Conservation (phyloP, 2,113 vertebrate genomes). For the Polypterus senegalus region DNA sequence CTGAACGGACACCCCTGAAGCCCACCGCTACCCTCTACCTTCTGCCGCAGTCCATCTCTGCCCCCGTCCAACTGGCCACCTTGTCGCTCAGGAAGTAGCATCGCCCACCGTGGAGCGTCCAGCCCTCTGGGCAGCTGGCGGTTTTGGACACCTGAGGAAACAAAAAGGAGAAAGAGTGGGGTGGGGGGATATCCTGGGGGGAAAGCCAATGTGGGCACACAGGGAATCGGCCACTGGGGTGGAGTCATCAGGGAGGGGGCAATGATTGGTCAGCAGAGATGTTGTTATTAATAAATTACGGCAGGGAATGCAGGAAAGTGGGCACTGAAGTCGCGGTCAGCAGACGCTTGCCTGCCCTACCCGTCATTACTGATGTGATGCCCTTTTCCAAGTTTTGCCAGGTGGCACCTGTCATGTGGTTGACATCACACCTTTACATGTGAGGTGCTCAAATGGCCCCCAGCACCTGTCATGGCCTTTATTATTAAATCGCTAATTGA, state of each 20-base stretch:
- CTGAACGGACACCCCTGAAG: too few species aligned
- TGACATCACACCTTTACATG: neutral
- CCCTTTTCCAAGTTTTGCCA: too few species aligned
- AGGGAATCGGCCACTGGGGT: neutral
- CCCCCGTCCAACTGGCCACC: conserved; percentile 39
- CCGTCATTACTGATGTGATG: too few species aligned
- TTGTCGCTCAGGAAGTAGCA: conserved; percentile 35
- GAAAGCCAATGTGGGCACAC: conserved; percentile 11
- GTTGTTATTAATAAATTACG: neutral
- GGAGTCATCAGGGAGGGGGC: neutral
- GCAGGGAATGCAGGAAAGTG: neutral
- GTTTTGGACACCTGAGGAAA: conserved; percentile 17
- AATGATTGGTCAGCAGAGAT: neutral
- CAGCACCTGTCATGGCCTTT: neutral
- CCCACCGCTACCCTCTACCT: conserved; percentile 24
- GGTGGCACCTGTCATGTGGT: neutral
- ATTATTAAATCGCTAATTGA: neutral
- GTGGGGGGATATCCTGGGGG: neutral
- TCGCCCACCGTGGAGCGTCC: conserved; percentile 35
- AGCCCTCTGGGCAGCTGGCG: conserved; percentile 32
- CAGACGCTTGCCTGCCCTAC: too few species aligned
- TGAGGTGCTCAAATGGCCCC: neutral
- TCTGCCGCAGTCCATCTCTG: conserved; percentile 38
- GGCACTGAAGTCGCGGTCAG: neutral
- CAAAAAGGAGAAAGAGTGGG: neutral